Evolutionary conservation across 35 echinoderm and acorn worm species (phyloP), one percentile per base, ranked within the genome.

Genomic region (Ophiothrix spiculata): DNA sequence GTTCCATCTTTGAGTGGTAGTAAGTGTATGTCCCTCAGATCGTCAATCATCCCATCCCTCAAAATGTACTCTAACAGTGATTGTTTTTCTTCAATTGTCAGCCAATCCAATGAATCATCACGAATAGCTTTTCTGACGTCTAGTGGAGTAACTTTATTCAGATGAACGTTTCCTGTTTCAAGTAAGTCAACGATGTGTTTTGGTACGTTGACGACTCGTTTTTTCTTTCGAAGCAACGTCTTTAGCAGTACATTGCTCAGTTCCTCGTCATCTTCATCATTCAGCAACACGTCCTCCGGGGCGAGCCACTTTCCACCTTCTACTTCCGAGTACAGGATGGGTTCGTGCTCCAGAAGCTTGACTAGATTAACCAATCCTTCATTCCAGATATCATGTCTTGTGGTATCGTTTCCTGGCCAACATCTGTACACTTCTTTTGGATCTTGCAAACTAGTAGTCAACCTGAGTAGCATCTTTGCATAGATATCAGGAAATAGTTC

Each of bases 401-500:
- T 33, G 35, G 17, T 56, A 2, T 34, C 29, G 13, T 31, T 35
- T 21, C 80, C 78, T 78, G 94, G 94, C 86, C 91, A 90, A 32
- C 90, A 82, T 1, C 76, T 79, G 75, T 97, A 97, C 2, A 97
- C 49, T 38, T 40, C 73, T 37, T 63, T 69, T 1, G 85, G 74
- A 2, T 39, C 11, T 29, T 76, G 29, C 1, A 92, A 83, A 69
- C 29, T 28, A 4, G 23, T 19, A 25, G 77, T 17, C 23, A 15
- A 4, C 12, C 74, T 37, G 39, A 56, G 32, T 3, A 93, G 56
- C 4, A 63, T 39, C 13, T 40, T 73, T 2, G 75, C 17, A 75
- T 92, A 92, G 32, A 80, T 83, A 33, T 86, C 45, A 81, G 93
- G 93, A 19, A 96, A 60, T 12, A 96, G 31, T 29, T 81, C 45